Conservation (phyloP, 2,797 vertebrate species). For the Liparis tanakae region DNA sequence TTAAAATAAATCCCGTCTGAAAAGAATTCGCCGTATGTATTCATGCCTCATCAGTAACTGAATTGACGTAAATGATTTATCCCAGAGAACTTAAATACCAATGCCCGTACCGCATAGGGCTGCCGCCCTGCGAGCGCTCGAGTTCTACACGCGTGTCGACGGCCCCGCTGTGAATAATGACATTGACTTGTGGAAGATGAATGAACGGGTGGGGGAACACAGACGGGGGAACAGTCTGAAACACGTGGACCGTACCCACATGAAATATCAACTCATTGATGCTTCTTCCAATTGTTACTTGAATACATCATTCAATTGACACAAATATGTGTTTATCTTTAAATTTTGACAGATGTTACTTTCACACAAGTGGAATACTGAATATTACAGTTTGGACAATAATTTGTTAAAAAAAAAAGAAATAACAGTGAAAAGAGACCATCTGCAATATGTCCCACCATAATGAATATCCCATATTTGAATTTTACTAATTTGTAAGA, state of each 20-base stretch:
- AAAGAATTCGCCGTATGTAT: constrained; percentile 87
- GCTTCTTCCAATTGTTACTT: neutral
- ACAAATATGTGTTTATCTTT: neutral
- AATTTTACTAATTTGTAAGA: constrained; percentile 23
- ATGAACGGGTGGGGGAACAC: constrained; percentile 40
- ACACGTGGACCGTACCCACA: neutral
- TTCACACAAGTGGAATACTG: neutral
- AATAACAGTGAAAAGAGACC: constrained; percentile 14
- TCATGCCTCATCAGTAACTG: constrained; percentile 92
- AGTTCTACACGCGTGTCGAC: constrained; percentile 42
- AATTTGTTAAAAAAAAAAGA: constrained; percentile 5
- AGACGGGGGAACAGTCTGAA: constrained; percentile 18
- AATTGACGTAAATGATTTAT: constrained; percentile 89
- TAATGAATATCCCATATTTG: constrained; percentile 48
- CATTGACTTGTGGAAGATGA: constrained; percentile 55
- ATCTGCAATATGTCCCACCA: constrained; percentile 21
- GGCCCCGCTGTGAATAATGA: constrained; percentile 60
- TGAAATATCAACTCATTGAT: neutral
- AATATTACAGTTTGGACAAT: neutral
- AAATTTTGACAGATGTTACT: neutral
- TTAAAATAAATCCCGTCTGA: constrained; percentile 94
- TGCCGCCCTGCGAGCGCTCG: constrained; percentile 37
- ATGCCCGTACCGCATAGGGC: constrained; percentile 58
- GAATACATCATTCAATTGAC: neutral
- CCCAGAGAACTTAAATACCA: constrained; percentile 84